Percentiles rank a stretch among this genome's conserved stretches.
Evolutionary conservation across 2,113 vertebrate genomes (phyloP).

Genomic region (Lepidothrix coronata): DNA sequence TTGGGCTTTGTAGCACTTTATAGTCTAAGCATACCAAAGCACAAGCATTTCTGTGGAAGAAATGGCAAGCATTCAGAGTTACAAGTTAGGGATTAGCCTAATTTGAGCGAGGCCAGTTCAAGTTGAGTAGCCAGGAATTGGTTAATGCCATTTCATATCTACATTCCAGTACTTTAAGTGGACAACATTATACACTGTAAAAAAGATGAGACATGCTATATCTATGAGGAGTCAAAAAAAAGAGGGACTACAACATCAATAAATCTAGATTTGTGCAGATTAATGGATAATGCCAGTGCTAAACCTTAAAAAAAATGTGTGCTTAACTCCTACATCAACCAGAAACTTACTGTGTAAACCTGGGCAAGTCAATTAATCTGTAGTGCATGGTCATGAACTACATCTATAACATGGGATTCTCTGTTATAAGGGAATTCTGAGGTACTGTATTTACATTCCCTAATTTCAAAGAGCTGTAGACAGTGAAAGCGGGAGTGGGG

Average conservation of each 20-base stretch:
- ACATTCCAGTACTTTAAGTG: neutral
- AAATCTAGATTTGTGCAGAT: neutral
- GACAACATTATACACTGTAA: neutral
- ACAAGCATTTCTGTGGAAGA: neutral
- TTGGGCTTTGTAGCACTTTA: neutral
- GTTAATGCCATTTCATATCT: neutral
- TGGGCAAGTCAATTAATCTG: neutral
- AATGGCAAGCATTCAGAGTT: neutral
- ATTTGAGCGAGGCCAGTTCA: neutral
- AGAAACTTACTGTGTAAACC: neutral
- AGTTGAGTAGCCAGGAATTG: neutral
- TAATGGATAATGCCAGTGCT: neutral
- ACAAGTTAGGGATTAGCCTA: neutral
- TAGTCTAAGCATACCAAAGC: neutral
- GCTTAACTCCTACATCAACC: neutral
- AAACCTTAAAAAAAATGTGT: neutral
- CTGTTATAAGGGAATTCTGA: neutral
- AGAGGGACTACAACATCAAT: neutral
- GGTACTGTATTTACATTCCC: neutral
- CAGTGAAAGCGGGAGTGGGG: neutral
- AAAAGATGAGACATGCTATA: neutral
- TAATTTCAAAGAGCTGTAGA: neutral
- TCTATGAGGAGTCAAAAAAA: neutral
- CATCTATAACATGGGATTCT: neutral
- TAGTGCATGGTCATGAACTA: neutral